Conservation (phyloP, 2,888 invertebrate species). For the Laothoe populi region DNA sequence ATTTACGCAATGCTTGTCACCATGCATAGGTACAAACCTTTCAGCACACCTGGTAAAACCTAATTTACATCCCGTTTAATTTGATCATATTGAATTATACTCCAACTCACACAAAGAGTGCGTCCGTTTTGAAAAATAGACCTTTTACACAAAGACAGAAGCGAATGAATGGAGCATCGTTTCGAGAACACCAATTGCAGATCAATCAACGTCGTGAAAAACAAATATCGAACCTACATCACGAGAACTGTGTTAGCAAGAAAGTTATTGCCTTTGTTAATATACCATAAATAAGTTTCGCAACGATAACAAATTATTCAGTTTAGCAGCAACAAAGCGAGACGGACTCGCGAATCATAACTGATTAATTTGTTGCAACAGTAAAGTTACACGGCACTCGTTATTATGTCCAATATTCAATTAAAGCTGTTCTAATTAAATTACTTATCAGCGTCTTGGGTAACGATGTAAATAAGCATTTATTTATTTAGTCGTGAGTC, state of each 20-base stretch:
- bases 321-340: conserved; percentile 50
- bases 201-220: conserved; percentile 37
- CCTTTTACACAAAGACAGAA: conserved; percentile 16
- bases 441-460: conserved; percentile 70
- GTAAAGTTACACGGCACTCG: conserved; percentile 46
- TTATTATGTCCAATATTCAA: conserved; percentile 70
- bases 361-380: conserved; percentile 67
- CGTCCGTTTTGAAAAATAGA: conserved; percentile 23
- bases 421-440: conserved; percentile 74
- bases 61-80: conserved; percentile 20
- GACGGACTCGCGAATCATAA: conserved; percentile 59
- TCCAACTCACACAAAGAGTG: not conserved
- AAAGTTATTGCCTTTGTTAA: conserved; percentile 61
- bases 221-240: conserved; percentile 44
- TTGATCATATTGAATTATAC: conserved; percentile 14
- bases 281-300: conserved; percentile 46
- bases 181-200: conserved; percentile 18
- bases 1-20: conserved; percentile 13
- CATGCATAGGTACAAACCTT: conserved; percentile 15
- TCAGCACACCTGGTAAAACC: not conserved
- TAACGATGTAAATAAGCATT: conserved; percentile 71
- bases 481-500: conserved; percentile 76
- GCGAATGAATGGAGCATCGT: conserved; percentile 3
- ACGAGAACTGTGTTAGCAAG: conserved; percentile 46
- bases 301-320: conserved; percentile 52